A percentile compares a stretch with the other conserved stretches of the same genome.
Evolutionary conservation across 2,797 vertebrate species (phyloP).

Genomic region (Danio choprae): DNA sequence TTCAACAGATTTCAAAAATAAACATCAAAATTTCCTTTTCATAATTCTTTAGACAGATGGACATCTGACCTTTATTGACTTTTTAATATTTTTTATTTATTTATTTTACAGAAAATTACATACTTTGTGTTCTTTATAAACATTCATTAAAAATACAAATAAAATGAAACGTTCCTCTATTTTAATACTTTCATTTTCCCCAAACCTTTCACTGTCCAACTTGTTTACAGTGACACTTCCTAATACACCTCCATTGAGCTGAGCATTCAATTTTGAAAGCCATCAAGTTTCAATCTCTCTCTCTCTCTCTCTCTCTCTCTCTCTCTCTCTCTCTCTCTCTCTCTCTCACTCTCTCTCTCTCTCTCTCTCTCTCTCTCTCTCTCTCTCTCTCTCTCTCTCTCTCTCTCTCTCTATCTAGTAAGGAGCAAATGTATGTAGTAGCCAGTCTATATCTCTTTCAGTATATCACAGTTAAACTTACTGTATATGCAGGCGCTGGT

Average conservation of each 20-base stretch:
- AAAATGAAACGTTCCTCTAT: neutral
- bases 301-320: too few species aligned
- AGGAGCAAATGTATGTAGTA: neutral
- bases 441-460: neutral
- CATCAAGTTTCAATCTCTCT: neutral
- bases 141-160: neutral
- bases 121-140: slow-evolving; percentile 1
- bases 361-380: too few species aligned
- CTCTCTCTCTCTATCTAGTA: too few species aligned
- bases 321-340: too few species aligned
- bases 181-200: too few species aligned
- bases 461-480: neutral
- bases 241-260: neutral
- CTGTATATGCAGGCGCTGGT: too few species aligned
- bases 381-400: too few species aligned
- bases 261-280: neutral
- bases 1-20: neutral
- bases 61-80: neutral
- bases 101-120: neutral
- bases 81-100: neutral
- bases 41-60: neutral
- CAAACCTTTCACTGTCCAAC: neutral
- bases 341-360: too few species aligned
- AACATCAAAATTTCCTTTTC: too few species aligned
- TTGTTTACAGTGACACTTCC: slow-evolving; percentile 3